A percentile compares a stretch with the other conserved stretches of the same genome.
Evolutionary conservation across 35 echinoderm and acorn worm genomes (phyloP).

Genomic region (Heliocidaris erythrogramma): DNA sequence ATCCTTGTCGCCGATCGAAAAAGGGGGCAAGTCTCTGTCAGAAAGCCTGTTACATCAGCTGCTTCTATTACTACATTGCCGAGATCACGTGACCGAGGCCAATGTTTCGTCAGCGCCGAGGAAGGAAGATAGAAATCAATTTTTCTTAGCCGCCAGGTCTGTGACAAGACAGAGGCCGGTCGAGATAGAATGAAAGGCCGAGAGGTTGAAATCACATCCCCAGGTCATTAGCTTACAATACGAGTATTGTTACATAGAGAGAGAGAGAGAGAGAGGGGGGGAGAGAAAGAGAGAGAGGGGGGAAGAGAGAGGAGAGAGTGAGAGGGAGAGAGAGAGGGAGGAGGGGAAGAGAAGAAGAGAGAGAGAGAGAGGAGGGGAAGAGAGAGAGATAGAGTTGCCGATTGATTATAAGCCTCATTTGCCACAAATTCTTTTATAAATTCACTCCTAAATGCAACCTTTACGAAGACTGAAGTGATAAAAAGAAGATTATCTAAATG

Average conservation of each 20-base stretch:
- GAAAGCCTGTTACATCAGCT: not conserved
- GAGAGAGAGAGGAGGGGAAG: not conserved
- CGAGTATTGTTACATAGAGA: not conserved
- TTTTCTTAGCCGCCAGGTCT: not conserved
- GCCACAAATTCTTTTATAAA: no score
- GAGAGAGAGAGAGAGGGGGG: no score
- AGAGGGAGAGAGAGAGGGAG: not conserved
- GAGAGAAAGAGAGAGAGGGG: no score
- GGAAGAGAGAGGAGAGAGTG: no score
- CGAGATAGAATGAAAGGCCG: not conserved
- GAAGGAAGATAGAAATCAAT: not conserved
- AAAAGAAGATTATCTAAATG: no score
- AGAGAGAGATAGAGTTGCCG: not conserved
- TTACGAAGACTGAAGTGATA: no score
- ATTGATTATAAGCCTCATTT: no score
- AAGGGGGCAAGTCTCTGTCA: not conserved
- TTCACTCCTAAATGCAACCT: no score
- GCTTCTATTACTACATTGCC: not conserved
- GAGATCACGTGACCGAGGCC: not conserved
- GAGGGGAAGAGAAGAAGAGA: not conserved
- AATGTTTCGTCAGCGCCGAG: not conserved
- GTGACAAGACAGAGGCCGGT: not conserved
- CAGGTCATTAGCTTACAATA: not conserved
- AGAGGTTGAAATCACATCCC: not conserved
- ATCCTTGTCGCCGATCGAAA: not conserved